These are phyloP conservation scores for Chesias legatella DNA, from an alignment of 2,888 invertebrate genomes.

Conservation along the genomic window DNA sequence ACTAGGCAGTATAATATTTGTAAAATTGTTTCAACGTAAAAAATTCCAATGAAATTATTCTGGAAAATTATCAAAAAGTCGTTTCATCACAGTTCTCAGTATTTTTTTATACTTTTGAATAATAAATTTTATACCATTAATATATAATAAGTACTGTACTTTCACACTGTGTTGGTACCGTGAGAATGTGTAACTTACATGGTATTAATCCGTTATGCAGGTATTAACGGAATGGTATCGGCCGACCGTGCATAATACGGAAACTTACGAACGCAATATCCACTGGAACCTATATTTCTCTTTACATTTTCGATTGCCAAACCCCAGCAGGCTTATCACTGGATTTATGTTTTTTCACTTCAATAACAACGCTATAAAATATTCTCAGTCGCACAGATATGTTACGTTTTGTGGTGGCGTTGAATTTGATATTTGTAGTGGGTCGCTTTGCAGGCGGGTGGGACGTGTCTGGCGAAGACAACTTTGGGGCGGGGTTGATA, in stretches of 20 bases:
- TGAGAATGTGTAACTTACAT: neutral
- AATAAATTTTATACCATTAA: no score
- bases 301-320: slow-evolving; percentile 40
- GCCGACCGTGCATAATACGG: slow-evolving; percentile 12
- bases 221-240: slow-evolving; percentile 8
- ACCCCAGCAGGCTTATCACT: slow-evolving; percentile 49
- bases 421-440: slow-evolving; percentile 35
- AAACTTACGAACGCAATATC: slow-evolving; percentile 24
- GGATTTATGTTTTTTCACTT: slow-evolving; percentile 51
- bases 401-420: slow-evolving; percentile 39
- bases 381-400: slow-evolving; percentile 33
- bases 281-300: slow-evolving; percentile 22
- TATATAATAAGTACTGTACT: no score
- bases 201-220: neutral
- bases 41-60: no score
- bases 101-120: no score
- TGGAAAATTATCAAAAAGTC: no score
- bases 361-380: slow-evolving; percentile 47
- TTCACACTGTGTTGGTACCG: no score
- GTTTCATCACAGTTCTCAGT: no score
- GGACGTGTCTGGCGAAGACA: slow-evolving; percentile 24
- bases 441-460: slow-evolving; percentile 18
- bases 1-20: no score
- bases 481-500: slow-evolving; percentile 44
- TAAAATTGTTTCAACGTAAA: no score